Evolutionary conservation across 2,797 vertebrate species (phyloP), one percentile per base, ranked within the genome.

Genomic region (Scarus forsteni): DNA sequence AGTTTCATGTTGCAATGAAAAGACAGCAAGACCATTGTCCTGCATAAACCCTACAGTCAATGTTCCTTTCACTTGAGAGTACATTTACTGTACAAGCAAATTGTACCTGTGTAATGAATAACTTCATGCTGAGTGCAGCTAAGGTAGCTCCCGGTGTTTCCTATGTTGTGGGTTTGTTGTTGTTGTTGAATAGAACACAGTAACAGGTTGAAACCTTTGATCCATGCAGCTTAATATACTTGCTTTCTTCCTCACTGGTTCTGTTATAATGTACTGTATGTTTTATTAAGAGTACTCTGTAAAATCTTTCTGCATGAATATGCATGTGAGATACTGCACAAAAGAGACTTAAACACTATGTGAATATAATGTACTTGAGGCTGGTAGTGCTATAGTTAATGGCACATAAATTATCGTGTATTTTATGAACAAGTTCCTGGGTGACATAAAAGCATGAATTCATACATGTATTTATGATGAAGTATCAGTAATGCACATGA

Each of bases 71-170:
- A 73, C 62, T 65, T 74, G 42, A 86, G 36, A 80, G 49, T 71
- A 72, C 50, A 75, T 11, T 1, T 85, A 67, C 64, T 11, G 2
- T 85, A 67, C 64, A 92, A 88, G 85, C 86, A 91, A 91, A 92
- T 92, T 90, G 85, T 91, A 91, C 80, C 83, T 77, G 39, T 39
- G 43, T 58, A 64, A 71, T 77, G 58, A 42, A 77, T 35, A 39
- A 66, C 35, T 48, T 65, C n/a, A 75, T 68, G 54, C 40, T 10
- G 12, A 69, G 34, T 43, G 44, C 44, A 66, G 48, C 15, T 48
- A 18, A 49, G 18, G 60, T 53, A 12, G 38, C 15, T 61, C 19
- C 0, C 0, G 69, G 8, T 50, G 10, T 13, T 27, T 27, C 27
- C 27, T 27, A 4, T 27, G 27, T 27, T 27, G 27, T 27, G 27